phyloP scores from a whole-genome alignment of 2,113 vertebrate genomes.

The Plecturocebus donacophilus region DNA sequence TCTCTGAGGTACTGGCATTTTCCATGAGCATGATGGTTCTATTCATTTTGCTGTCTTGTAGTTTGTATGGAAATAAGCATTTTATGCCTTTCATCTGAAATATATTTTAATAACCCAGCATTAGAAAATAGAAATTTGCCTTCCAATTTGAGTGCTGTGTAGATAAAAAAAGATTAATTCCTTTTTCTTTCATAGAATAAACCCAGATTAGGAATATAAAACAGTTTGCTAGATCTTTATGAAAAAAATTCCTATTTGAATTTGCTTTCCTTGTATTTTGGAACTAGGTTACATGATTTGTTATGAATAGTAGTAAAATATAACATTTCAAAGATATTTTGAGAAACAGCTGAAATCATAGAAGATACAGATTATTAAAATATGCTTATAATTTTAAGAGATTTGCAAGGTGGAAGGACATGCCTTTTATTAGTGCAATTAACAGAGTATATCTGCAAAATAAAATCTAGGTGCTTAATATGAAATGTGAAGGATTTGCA shows the following conservation, averaged over 20 bases:
- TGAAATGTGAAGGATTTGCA: constrained; percentile 22
- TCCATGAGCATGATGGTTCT: constrained; percentile 6
- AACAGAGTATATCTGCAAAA: background rate
- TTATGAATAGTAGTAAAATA: constrained; percentile 38
- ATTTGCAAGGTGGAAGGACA: background rate
- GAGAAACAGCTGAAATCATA: background rate
- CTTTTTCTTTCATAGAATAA: constrained; percentile 21
- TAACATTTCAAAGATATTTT: background rate
- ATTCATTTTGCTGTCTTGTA: constrained; percentile 15
- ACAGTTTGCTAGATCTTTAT: constrained; percentile 12
- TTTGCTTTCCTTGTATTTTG: background rate
- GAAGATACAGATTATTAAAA: background rate
- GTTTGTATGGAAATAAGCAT: constrained; percentile 22
- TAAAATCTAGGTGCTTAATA: background rate
- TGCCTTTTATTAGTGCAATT: background rate
- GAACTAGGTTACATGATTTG: constrained; percentile 4
- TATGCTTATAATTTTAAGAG: background rate
- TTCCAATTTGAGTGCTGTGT: constrained; percentile 34
- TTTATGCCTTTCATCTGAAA: constrained; percentile 17
- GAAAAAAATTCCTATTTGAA: background rate
- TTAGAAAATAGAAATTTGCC: background rate
- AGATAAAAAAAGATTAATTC: constrained; percentile 33
- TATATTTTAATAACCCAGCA: constrained; percentile 22
- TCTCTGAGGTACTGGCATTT: background rate
- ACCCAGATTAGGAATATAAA: constrained; percentile 18